Evolutionary conservation across 1,140 invertebrate genomes (phyloP), one percentile per base, ranked within the genome.

Genomic region (Delia radicum): DNA sequence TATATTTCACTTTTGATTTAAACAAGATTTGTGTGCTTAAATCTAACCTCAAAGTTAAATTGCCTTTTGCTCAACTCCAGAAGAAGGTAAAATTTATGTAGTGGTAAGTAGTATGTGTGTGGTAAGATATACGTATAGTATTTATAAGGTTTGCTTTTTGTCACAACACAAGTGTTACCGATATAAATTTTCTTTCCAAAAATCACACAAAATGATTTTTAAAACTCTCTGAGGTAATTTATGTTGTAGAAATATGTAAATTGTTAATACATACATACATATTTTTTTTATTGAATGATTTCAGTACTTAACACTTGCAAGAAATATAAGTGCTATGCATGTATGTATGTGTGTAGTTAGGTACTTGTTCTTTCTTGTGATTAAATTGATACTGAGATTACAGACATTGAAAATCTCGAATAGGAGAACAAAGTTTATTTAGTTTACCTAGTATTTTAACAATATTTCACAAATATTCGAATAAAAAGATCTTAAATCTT

Each of bases 1-100:
- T 18, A 55, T 21, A 21, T 10, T 55, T 55, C 21, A 55, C 46
- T 55, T 55, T 55, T 55, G 46, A 55, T 55, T 55, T 55, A 55
- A 55, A 55, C 46, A 55, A 55, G 46, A 55, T 55, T 55, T 55
- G 46, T 55, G 46, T 55, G 46, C 46, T 55, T 55, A 55, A 55
- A 21, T 55, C 46, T 55, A 55, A 55, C 46, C 46, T 55, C 46
- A 55, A 55, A 55, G 46, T 55, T 55, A 55, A 55, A 55, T 55
- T 55, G 21, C 46, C 46, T 55, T 55, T 21, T 55, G 46, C 21
- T 55, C n/a, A 55, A 21, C 46, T 55, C 21, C 21, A 21, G 12
- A 55, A 55, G 15, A 55, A 55, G 46, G 18, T 55, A 55, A 4
- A 55, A 18, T n/a, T n/a, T n/a, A n/a, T n/a, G n/a, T n/a, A n/a